A percentile compares a stretch with the other conserved stretches of the same genome.
phyloP scores from a whole-genome alignment of 2,113 vertebrate genomes.

The Chionodraco myersi region DNA sequence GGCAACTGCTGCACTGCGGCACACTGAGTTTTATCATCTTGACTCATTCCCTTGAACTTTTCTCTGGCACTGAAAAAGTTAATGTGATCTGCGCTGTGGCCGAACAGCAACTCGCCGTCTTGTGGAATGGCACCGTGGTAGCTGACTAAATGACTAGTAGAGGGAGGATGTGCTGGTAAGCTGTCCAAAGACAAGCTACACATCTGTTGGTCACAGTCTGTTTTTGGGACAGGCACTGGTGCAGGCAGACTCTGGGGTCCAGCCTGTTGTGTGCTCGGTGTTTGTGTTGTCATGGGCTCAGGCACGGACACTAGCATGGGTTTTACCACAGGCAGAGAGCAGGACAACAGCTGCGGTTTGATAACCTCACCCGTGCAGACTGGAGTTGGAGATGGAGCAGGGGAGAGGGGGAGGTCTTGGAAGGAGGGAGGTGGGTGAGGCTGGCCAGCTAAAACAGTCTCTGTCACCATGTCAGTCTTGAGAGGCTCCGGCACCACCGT shows the following conservation, averaged over 20 bases:
- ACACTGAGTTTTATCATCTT: constrained; percentile 85
- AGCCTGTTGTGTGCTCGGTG: constrained; percentile 42
- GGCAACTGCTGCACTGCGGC: constrained; percentile 49
- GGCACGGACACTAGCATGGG: constrained; percentile 31
- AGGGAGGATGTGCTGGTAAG: constrained; percentile 23
- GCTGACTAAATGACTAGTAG: constrained; percentile 61
- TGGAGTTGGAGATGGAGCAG: constrained; percentile 44
- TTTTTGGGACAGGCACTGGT: constrained; percentile 56
- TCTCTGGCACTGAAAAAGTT: constrained; percentile 97
- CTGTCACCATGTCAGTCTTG: constrained; percentile 50
- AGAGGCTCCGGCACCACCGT: constrained; percentile 72
- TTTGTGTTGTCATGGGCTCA: constrained; percentile 46
- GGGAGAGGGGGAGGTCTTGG: constrained; percentile 49
- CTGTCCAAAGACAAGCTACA: constrained; percentile 41
- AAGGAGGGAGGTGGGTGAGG: constrained; percentile 68
- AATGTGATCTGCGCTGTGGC: constrained; percentile 90
- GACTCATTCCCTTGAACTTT: constrained; percentile 95
- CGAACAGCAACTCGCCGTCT: constrained; percentile 60
- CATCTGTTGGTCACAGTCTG: constrained; percentile 53
- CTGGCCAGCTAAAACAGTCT: constrained; percentile 57
- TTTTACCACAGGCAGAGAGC: constrained; percentile 56
- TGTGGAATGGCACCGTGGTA: constrained; percentile 72
- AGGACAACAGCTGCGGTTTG: constrained; percentile 42
- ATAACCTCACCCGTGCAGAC: constrained; percentile 13
- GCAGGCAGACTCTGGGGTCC: constrained; percentile 35